Conservation (phyloP, 2,888 invertebrate genomes). For the Rhagonycha fulva region DNA sequence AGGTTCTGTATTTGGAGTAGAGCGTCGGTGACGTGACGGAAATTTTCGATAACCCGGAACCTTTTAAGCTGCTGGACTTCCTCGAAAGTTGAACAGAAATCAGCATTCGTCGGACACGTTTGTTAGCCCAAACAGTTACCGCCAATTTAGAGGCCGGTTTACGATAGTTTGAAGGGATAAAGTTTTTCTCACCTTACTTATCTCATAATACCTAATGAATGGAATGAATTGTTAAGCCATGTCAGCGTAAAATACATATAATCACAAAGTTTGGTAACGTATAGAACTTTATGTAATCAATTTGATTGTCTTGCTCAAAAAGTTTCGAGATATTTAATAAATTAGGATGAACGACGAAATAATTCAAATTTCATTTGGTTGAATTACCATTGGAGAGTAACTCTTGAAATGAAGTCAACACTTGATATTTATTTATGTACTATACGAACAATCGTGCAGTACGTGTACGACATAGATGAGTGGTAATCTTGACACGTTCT, state of each 20-base stretch:
- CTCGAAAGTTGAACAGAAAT: slow-evolving; percentile 24
- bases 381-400: not conserved
- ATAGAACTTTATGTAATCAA: not conserved
- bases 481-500: slow-evolving; percentile 21
- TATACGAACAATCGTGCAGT: slow-evolving; percentile 15
- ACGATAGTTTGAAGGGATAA: slow-evolving; percentile 28
- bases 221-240: slow-evolving; percentile 13
- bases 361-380: not conserved
- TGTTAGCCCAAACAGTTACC: slow-evolving; percentile 38
- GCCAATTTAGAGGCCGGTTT: slow-evolving; percentile 36
- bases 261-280: slow-evolving; percentile 5
- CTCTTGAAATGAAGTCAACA: not conserved
- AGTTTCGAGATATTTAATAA: not conserved
- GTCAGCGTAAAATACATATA: slow-evolving; percentile 17
- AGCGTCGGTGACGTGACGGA: slow-evolving; percentile 9
- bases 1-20: not conserved
- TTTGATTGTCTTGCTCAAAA: not conserved
- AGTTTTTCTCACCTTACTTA: slow-evolving; percentile 25
- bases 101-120: slow-evolving; percentile 29
- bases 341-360: not conserved
- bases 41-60: not conserved
- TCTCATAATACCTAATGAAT: slow-evolving; percentile 25
- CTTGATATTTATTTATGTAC: slow-evolving; percentile 18
- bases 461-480: slow-evolving; percentile 20
- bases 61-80: slow-evolving; percentile 18